These are phyloP conservation scores for Tigriopus californicus DNA, from an alignment of 2,888 invertebrate genomes.

Conservation along the genomic window DNA sequence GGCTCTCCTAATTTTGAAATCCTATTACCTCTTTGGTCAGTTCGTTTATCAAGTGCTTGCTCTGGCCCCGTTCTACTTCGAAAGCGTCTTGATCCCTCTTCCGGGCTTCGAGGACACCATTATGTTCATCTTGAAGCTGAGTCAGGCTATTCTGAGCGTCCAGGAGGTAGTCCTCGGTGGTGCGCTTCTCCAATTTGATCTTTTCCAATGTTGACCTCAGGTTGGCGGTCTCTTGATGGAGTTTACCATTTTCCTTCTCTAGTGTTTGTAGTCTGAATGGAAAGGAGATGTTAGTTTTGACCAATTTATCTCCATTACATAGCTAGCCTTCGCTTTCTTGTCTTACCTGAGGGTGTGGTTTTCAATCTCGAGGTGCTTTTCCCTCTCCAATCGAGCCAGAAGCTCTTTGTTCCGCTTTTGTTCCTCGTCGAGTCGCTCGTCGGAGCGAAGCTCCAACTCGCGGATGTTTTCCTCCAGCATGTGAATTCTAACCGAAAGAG, in stretches of 20 bases:
- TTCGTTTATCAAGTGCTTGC: conserved; percentile 22
- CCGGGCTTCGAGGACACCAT: conserved; percentile 19
- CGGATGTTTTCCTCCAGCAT: conserved; percentile 57
- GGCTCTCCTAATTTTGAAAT: background rate
- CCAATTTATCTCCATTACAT: background rate
- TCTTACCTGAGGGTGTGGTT: conserved; percentile 31
- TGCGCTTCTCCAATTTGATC: conserved; percentile 33
- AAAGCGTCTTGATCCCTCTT: conserved; percentile 31
- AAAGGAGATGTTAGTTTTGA: background rate
- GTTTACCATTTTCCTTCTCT: conserved; percentile 43
- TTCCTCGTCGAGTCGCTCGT: conserved; percentile 56
- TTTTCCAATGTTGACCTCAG: conserved; percentile 44
- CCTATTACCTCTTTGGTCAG: conserved; percentile 5
- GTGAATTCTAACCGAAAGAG: conserved; percentile 41
- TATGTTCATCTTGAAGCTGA: conserved; percentile 36
- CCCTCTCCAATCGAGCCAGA: conserved; percentile 60
- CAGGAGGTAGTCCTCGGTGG: conserved; percentile 40
- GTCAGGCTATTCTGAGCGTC: conserved; percentile 39
- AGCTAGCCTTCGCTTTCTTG: conserved; percentile 18
- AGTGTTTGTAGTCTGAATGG: conserved; percentile 39
- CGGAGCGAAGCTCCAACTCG: conserved; percentile 46
- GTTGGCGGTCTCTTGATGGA: conserved; percentile 45
- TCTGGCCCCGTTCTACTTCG: conserved; percentile 25
- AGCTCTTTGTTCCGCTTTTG: conserved; percentile 48
- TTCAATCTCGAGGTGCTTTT: conserved; percentile 55